phyloP scores from a whole-genome alignment of 2,113 vertebrate species.

The Ariopsis seemanni region DNA sequence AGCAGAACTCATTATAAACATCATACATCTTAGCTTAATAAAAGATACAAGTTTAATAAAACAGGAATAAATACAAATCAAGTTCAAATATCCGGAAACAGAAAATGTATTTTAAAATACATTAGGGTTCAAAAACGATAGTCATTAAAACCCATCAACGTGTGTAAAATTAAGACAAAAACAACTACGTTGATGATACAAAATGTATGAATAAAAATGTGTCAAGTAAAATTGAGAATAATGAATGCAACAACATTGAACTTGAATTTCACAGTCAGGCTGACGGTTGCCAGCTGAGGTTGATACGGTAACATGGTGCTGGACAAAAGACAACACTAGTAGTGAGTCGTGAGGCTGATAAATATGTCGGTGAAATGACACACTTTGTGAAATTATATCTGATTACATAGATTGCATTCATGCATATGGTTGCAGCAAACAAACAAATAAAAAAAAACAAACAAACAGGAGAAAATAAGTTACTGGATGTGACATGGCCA shows the following conservation, averaged over 20 bases:
- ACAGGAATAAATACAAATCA: constrained; percentile 62
- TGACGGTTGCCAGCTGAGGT: constrained; percentile 11
- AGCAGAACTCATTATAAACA: constrained; percentile 81
- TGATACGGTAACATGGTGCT: neutral
- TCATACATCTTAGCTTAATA: constrained; percentile 72
- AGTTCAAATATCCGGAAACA: constrained; percentile 64
- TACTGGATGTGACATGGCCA: neutral
- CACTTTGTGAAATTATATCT: neutral
- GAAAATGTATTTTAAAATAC: constrained; percentile 28
- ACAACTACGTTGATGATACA: neutral
- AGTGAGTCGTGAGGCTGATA: neutral
- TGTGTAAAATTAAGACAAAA: constrained; percentile 28
- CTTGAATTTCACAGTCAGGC: constrained; percentile 41
- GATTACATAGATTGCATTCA: neutral
- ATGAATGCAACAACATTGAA: constrained; percentile 12
- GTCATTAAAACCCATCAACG: constrained; percentile 33
- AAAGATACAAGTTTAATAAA: constrained; percentile 77
- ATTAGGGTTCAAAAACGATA: constrained; percentile 25
- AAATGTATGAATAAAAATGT: neutral
- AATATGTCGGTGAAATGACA: neutral
- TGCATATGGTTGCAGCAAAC: neutral
- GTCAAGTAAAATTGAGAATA: neutral
- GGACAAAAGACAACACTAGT: neutral
- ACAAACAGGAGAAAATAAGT: neutral
- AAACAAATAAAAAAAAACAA: neutral